Percentiles rank a stretch among this genome's conserved stretches.
Conservation (phyloP, 2,113 vertebrate species). For the Triplophysa dalaica region DNA sequence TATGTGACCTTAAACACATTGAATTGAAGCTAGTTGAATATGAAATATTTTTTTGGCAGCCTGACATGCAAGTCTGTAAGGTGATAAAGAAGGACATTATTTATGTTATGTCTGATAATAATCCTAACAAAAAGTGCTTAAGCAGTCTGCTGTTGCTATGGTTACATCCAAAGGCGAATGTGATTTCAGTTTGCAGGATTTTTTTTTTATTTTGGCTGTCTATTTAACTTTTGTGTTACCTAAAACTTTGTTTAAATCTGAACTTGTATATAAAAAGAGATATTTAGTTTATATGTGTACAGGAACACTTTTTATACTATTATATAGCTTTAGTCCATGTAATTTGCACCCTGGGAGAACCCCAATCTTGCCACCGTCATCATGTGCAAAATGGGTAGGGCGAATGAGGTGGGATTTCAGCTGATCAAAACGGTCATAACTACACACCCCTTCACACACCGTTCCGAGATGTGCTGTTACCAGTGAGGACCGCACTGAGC, state of each 20-base stretch:
- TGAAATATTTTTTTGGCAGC: too few relatives aligned
- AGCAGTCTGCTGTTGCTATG: constrained; percentile 20
- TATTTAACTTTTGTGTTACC: not conserved
- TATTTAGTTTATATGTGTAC: not conserved
- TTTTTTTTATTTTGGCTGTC: not conserved
- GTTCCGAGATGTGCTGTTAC: constrained; percentile 29
- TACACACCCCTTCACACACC: constrained; percentile 21
- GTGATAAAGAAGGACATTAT: not conserved
- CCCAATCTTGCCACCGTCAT: constrained; percentile 2
- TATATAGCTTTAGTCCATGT: not conserved
- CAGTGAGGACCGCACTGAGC: constrained; percentile 19
- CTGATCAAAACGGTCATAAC: constrained; percentile 48
- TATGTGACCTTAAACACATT: too few relatives aligned
- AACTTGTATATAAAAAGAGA: not conserved
- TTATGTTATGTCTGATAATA: not conserved
- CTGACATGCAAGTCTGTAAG: not conserved
- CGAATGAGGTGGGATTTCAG: constrained; percentile 8
- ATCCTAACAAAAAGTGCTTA: not conserved
- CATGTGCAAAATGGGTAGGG: not conserved
- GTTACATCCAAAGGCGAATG: not conserved
- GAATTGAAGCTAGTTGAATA: too few relatives aligned
- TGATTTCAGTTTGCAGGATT: not conserved
- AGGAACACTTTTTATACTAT: not conserved
- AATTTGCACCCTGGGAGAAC: not conserved
- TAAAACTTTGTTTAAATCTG: not conserved